Evolutionary conservation across 2,888 invertebrate species (phyloP).

Genomic region (Ptychoptera contaminata): DNA sequence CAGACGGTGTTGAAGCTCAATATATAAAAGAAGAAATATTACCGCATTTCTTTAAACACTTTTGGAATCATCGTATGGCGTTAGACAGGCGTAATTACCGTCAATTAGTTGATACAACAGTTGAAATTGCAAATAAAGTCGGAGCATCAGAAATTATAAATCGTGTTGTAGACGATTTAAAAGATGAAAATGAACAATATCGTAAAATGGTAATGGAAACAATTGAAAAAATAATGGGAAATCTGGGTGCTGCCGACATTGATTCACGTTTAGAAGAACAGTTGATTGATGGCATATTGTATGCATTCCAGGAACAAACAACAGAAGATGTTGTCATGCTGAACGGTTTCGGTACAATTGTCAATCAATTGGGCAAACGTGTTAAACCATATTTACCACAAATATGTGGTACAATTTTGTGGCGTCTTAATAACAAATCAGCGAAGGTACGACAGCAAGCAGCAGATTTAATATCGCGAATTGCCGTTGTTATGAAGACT

Average conservation of each 20-base stretch:
- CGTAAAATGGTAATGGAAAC: constrained; percentile 99
- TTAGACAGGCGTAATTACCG: constrained; percentile 94
- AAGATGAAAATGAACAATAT: constrained; percentile 99
- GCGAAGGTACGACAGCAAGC: constrained; percentile 99
- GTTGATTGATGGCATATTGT: constrained; percentile 96
- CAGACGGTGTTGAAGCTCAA: constrained; percentile 98
- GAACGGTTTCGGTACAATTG: constrained; percentile 98
- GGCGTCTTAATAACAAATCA: constrained; percentile 98
- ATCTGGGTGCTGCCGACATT: constrained; percentile 94
- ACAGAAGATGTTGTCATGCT: constrained; percentile 99
- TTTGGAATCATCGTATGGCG: constrained; percentile 99
- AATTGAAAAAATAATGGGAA: constrained; percentile 96
- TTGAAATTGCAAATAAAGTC: constrained; percentile 99
- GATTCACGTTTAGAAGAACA: constrained; percentile 97
- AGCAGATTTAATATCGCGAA: constrained; percentile 94
- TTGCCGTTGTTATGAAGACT: constrained; percentile 98
- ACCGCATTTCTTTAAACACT: constrained; percentile 97
- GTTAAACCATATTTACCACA: constrained; percentile 98
- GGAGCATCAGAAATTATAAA: constrained; percentile 99
- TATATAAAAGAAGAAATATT: constrained; percentile 99
- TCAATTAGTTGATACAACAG: constrained; percentile 97
- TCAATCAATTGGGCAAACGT: constrained; percentile 90
- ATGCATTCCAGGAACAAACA: constrained; percentile 99
- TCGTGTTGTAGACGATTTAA: constrained; percentile 95
- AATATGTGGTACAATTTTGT: constrained; percentile 98